Evolutionary conservation across 2,113 vertebrate genomes (phyloP).

Genomic region (Acanthisitta chloris): DNA sequence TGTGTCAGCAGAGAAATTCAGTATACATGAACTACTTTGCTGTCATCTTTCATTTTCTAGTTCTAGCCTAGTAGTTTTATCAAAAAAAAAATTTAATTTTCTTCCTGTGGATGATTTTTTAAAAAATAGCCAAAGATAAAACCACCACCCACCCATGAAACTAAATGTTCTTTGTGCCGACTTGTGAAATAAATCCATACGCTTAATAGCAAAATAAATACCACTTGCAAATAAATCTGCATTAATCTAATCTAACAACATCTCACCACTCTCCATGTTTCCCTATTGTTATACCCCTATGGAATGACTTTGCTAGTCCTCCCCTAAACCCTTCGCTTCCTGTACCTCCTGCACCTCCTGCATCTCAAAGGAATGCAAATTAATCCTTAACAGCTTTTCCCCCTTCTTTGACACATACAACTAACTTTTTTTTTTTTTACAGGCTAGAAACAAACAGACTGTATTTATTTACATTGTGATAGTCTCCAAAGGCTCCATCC

Average conservation of each 20-base stretch:
- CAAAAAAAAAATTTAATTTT: neutral
- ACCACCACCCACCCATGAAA: neutral
- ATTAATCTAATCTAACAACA: constrained; percentile 51
- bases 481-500: constrained; percentile 15
- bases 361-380: constrained; percentile 57
- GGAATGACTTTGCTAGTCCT: constrained; percentile 1
- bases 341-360: constrained; percentile 17
- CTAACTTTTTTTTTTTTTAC: neutral
- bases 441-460: constrained; percentile 23
- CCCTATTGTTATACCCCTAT: constrained; percentile 5
- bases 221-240: constrained; percentile 7
- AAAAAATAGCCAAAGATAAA: neutral
- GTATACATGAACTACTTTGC: neutral
- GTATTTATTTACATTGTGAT: constrained; percentile 50
- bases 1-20: neutral
- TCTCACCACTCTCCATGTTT: neutral
- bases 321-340: neutral
- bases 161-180: neutral
- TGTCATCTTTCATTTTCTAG: neutral
- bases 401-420: neutral
- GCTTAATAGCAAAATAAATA: constrained; percentile 21
- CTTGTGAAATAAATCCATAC: neutral
- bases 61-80: neutral
- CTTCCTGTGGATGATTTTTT: neutral
- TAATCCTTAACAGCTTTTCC: neutral